Evolutionary conservation across 64 coral and sea anemone species (phyloP).

Genomic region (Platygyra sinensis): DNA sequence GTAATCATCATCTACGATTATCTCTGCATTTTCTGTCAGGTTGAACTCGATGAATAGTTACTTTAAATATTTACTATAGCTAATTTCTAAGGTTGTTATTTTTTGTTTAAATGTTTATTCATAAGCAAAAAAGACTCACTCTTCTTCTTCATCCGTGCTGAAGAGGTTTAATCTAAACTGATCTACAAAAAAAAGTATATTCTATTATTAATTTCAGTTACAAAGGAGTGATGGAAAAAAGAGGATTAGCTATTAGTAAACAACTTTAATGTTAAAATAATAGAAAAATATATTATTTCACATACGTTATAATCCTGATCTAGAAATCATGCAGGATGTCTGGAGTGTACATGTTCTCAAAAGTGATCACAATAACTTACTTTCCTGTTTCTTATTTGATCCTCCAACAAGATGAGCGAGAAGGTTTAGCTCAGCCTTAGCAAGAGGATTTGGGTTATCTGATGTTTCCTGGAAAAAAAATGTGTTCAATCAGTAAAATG

Average conservation of each 20-base stretch:
- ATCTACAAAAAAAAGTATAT: constrained; percentile 39
- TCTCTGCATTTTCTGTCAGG: no score
- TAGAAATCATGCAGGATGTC: no score
- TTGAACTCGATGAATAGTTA: no score
- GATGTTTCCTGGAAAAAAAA: constrained; percentile 58
- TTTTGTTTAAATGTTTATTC: no score
- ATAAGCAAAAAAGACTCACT: constrained; percentile 66
- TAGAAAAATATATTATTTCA: no score
- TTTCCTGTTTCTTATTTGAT: constrained; percentile 53
- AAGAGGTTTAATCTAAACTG: constrained; percentile 96
- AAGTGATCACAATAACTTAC: constrained; percentile 1
- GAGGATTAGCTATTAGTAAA: no score
- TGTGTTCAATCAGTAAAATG: background rate
- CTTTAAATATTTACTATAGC: no score
- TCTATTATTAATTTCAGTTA: background rate
- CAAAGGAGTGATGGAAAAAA: background rate
- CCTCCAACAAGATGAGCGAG: constrained; percentile 81
- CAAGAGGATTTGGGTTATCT: constrained; percentile 82
- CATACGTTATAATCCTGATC: no score
- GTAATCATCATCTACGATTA: no score
- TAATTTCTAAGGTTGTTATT: no score
- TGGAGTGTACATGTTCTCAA: background rate
- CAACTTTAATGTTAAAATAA: no score
- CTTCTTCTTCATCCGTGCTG: constrained; percentile 92
- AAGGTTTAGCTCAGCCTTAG: constrained; percentile 94